These are phyloP conservation scores for Ceratina japonica DNA, from an alignment of 1,140 invertebrate genomes.

Conservation along the genomic window DNA sequence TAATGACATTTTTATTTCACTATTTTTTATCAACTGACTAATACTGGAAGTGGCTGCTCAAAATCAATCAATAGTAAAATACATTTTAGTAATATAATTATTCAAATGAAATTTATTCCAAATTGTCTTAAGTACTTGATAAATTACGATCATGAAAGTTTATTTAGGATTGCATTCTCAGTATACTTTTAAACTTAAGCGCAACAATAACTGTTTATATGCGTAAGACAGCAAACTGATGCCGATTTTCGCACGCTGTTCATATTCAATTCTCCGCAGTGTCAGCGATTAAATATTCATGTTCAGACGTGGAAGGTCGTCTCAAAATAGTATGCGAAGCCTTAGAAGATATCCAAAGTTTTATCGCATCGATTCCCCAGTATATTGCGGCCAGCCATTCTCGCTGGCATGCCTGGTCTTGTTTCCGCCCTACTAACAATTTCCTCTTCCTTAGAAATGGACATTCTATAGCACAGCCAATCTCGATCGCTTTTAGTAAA, in stretches of 20 bases:
- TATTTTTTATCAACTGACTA: too few relatives aligned
- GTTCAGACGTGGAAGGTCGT: conserved; percentile 32
- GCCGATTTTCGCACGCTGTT: conserved; percentile 54
- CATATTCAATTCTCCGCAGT: conserved; percentile 50
- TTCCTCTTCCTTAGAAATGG: background rate
- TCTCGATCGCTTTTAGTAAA: too few relatives aligned
- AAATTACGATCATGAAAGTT: too few relatives aligned
- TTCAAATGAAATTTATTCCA: too few relatives aligned
- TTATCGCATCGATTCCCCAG: conserved; percentile 43
- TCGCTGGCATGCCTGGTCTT: conserved; percentile 21
- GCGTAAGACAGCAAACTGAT: too few relatives aligned
- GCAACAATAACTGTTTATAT: background rate
- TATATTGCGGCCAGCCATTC: conserved; percentile 30
- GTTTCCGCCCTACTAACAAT: background rate
- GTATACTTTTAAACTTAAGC: background rate
- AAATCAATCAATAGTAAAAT: too few relatives aligned
- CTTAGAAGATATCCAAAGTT: conserved; percentile 61
- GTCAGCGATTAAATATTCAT: conserved; percentile 59
- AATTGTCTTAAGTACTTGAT: background rate
- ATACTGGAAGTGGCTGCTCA: too few relatives aligned
- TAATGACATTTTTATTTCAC: too few relatives aligned
- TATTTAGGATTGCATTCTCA: too few relatives aligned
- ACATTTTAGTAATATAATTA: too few relatives aligned
- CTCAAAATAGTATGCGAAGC: conserved; percentile 26
- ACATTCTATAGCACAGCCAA: background rate